Conservation (phyloP, 2,888 invertebrate species). For the Drosophila borealis region DNA sequence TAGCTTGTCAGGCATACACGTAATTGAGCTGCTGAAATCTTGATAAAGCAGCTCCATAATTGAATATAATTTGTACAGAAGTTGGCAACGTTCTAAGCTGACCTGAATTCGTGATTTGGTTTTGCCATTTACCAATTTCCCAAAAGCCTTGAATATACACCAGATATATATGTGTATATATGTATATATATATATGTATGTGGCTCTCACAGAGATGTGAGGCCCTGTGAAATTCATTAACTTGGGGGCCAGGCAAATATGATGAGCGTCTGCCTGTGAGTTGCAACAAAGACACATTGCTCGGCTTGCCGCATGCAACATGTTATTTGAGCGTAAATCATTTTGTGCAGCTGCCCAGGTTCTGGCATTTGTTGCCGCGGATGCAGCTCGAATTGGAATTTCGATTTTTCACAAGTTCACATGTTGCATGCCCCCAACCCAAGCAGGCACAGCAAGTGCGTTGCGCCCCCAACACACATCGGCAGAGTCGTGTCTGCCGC, state of each 20-base stretch:
- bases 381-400: slow-evolving; percentile 69
- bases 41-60: slow-evolving; percentile 73
- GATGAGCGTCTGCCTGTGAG: slow-evolving; percentile 22
- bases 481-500: slow-evolving; percentile 52
- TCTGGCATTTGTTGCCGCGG: neutral
- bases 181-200: slow-evolving; percentile 4
- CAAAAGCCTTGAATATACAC: slow-evolving; percentile 24
- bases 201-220: neutral
- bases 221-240: slow-evolving; percentile 54
- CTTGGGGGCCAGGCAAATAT: slow-evolving; percentile 36
- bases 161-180: neutral
- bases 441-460: slow-evolving; percentile 53
- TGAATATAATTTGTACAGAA: slow-evolving; percentile 77
- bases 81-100: slow-evolving; percentile 58
- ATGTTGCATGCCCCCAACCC: slow-evolving; percentile 57
- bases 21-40: slow-evolving; percentile 75
- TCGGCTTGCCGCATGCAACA: slow-evolving; percentile 68
- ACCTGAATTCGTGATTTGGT: slow-evolving; percentile 61
- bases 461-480: slow-evolving; percentile 43
- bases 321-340: slow-evolving; percentile 81
- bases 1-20: slow-evolving; percentile 7
- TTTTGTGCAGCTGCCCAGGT: slow-evolving; percentile 44
- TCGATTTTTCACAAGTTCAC: slow-evolving; percentile 81
- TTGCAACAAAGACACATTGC: slow-evolving; percentile 34
- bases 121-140: slow-evolving; percentile 58